Evolutionary conservation across 2,888 invertebrate species (phyloP), one percentile per base, ranked within the genome.

Genomic region (Linnaemya tessellans): DNA sequence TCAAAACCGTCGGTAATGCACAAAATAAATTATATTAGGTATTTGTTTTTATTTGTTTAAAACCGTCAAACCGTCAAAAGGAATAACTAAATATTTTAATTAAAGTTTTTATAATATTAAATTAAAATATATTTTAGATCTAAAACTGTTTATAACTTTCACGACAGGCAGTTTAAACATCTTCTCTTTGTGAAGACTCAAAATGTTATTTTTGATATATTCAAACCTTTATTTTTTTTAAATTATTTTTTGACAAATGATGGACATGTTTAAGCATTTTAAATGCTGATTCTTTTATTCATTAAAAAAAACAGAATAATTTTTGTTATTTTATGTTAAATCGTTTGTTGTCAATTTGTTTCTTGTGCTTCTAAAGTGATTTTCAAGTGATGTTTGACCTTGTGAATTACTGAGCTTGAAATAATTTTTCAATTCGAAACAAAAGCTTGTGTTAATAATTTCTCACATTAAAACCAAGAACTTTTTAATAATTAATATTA

Each of bases 191-290:
- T 41, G 10, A 11, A 22, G n/a, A 46, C 11, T 22, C 20, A 20
- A 8, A 11, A 25, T 68, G 35, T 60, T 49, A 41, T 30, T 30
- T 70, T n/a, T 18, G 20, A 56, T 15, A 58, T 11, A 51, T 73
- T 30, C 11, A 9, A 41, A 20, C n/a, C n/a, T n/a, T n/a, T n/a
- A n/a, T n/a, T 51, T 65, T 70, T 58, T 20, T 65, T 56, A 11
- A 9, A 65, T 41, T 74, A 70, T 68, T 74, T 71, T 82, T 82
- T 82, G 82, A 85, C 82, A 80, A 56, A 80, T 85, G 82, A 85
- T 85, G 82, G 85, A 85, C 85, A 80, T 80, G 54, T 71, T 30
- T 80, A 82, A 85, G 82, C 65, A 82, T 79, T 82, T 82, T 70
- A 81, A 82, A 79, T 75, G 65, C 79, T 82, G 79, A 68, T n/a